Conservation (phyloP, 92 coral and sea anemone species). For the Paragorgia papillata region DNA sequence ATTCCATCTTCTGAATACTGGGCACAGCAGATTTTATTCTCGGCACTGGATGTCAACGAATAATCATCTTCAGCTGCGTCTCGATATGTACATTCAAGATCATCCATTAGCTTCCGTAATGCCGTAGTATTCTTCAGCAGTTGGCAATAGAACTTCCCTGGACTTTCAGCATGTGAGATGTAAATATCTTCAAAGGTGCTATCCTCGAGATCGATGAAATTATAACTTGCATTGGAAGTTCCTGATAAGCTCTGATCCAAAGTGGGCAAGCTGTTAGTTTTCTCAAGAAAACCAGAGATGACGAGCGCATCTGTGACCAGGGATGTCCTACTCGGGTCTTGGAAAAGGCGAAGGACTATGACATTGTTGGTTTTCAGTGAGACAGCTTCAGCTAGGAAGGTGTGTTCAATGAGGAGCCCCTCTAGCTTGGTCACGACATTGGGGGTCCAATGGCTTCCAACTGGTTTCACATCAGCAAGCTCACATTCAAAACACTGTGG, state of each 20-base stretch:
- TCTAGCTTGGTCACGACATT: constrained; percentile 60
- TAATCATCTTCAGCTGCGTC: constrained; percentile 66
- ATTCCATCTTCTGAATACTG: constrained; percentile 82
- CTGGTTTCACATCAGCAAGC: constrained; percentile 60
- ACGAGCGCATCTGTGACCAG: constrained; percentile 59
- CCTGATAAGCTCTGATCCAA: not conserved
- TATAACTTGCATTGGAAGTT: constrained; percentile 42
- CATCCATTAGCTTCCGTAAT: constrained; percentile 67
- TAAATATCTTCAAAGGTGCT: constrained; percentile 70
- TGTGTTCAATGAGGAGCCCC: constrained; percentile 71
- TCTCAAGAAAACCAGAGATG: constrained; percentile 46
- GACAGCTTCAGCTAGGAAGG: constrained; percentile 47
- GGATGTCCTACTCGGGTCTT: constrained; percentile 62
- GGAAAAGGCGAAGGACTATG: constrained; percentile 66
- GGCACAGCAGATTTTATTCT: constrained; percentile 90
- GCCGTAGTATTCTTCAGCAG: constrained; percentile 61
- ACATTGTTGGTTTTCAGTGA: constrained; percentile 69
- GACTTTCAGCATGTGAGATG: constrained; percentile 72
- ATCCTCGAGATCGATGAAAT: constrained; percentile 44
- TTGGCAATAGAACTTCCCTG: constrained; percentile 78
- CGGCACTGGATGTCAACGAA: constrained; percentile 71
- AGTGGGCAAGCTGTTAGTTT: constrained; percentile 21
- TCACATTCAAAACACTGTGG: constrained; percentile 90
- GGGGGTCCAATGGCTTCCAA: constrained; percentile 52
- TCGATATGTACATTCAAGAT: constrained; percentile 69